These are phyloP conservation scores for Colossoma macropomum DNA, from an alignment of 2,113 vertebrate species.

Conservation along the genomic window DNA sequence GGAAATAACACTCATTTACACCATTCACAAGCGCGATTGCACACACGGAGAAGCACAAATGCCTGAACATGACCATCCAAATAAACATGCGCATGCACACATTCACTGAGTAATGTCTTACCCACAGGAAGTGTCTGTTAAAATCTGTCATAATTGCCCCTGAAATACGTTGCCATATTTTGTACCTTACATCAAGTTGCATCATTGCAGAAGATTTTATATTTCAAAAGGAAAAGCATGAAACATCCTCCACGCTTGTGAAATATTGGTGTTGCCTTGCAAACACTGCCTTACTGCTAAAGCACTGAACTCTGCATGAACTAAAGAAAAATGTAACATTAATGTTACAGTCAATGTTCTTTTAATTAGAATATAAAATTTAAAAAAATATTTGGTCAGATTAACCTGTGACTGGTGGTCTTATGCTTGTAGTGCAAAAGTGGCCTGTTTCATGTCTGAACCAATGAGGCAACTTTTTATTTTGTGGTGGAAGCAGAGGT, in stretches of 20 bases:
- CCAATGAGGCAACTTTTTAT: too few relatives aligned
- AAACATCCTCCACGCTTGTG: constrained; percentile 53
- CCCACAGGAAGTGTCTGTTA: constrained; percentile 50
- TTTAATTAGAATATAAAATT: neutral
- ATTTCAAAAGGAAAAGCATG: constrained; percentile 58
- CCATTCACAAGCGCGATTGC: neutral
- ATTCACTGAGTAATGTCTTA: constrained; percentile 25
- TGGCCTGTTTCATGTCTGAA: too few relatives aligned
- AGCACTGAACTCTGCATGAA: constrained; percentile 2
- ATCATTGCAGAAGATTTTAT: constrained; percentile 49
- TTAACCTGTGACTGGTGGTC: neutral
- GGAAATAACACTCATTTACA: constrained; percentile 35
- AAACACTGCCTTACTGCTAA: neutral
- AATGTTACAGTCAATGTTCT: neutral
- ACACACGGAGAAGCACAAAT: neutral
- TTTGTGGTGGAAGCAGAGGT: too few relatives aligned
- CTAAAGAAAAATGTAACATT: neutral
- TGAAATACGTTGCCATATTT: constrained; percentile 57
- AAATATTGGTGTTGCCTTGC: constrained; percentile 37
- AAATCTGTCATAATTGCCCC: constrained; percentile 43
- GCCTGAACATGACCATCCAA: neutral
- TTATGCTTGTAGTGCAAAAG: too few relatives aligned
- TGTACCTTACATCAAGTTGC: constrained; percentile 48
- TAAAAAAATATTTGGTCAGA: too few relatives aligned
- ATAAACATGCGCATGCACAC: neutral